Evolutionary conservation across 2,797 vertebrate species (phyloP), one percentile per base, ranked within the genome.

Genomic region (Hippopotamyrus pictus): DNA sequence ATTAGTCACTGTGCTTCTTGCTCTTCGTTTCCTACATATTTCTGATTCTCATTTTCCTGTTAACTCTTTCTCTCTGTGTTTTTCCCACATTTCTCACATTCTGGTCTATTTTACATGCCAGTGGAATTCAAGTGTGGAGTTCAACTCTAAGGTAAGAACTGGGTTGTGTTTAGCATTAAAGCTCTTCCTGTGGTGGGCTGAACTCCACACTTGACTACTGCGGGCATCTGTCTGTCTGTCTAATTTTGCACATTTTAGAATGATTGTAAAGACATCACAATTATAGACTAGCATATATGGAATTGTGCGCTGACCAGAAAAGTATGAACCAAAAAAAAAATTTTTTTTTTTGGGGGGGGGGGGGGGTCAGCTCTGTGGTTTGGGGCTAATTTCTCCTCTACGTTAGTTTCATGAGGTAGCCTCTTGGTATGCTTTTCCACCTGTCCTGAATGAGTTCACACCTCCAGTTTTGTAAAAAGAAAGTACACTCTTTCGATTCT

Each of bases 111-210:
- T 46, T 57, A 89, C 88, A 88, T 83, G 87, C 82, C 89, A 54
- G 46, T 88, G 83, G 89, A 88, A 89, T 87, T 89, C 88, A 89
- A 89, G 88, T 91, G 90, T 90, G 88, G 65, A 90, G 89, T 90
- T 90, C 87, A 90, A 53, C 57, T 89, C 50, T 88, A 83, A 90
- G 59, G 83, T 90, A 87, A 89, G 89, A 82, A 50, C 76, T 89
- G 48, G 37, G 57, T 33, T 50, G 59, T 62, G 9, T 90, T 76
- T 25, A 69, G 73, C n/a, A 7, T 65, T 88, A 73, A 22, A 50
- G 29, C 73, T 89, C 46, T 85, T 73, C 83, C 65, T 79, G 19
- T 25, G 59, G 84, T 91, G 17, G 57, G 88, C 37, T 90, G 84
- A 88, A 91, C 89, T 88, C 79, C 84, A 90, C 90, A 87, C 86